A percentile compares a stretch with the other conserved stretches of the same genome.
phyloP scores from a whole-genome alignment of 2,113 vertebrate genomes.

The Phocoena sinus region DNA sequence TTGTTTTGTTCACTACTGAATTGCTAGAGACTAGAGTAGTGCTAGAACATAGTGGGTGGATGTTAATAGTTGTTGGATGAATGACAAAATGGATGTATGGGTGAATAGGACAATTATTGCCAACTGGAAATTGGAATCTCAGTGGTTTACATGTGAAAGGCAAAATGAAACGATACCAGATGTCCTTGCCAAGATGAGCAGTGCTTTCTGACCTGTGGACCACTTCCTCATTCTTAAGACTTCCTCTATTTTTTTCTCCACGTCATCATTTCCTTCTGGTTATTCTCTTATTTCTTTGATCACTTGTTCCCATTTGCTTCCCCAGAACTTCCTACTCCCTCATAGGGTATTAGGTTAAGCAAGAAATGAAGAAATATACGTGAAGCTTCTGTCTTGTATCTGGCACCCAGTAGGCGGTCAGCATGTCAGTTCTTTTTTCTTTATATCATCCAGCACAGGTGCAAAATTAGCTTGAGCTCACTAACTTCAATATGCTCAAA shows the following conservation, averaged over 20 bases:
- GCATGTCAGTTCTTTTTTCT: not conserved
- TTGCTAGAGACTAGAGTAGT: no score
- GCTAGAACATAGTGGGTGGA: not conserved
- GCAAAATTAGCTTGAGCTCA: not conserved
- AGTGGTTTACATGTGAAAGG: not conserved
- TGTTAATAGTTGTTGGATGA: not conserved
- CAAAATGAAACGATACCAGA: not conserved
- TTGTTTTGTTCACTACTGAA: not conserved
- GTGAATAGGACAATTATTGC: not conserved
- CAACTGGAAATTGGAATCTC: not conserved
- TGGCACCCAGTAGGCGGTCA: not conserved
- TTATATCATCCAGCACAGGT: not conserved
- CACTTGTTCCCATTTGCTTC: not conserved
- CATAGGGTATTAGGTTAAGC: not conserved
- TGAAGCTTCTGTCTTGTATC: not conserved
- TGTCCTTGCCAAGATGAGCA: no score
- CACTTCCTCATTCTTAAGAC: not conserved
- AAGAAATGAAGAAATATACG: not conserved
- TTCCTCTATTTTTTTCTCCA: not conserved
- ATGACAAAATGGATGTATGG: not conserved
- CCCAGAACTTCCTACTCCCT: not conserved
- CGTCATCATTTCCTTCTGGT: not conserved
- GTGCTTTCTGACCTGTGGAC: not conserved
- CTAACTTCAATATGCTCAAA: not conserved
- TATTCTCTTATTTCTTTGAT: not conserved